Evolutionary conservation across 2,797 vertebrate species (phyloP), one percentile per base, ranked within the genome.

Genomic region (Labeo calbasu): DNA sequence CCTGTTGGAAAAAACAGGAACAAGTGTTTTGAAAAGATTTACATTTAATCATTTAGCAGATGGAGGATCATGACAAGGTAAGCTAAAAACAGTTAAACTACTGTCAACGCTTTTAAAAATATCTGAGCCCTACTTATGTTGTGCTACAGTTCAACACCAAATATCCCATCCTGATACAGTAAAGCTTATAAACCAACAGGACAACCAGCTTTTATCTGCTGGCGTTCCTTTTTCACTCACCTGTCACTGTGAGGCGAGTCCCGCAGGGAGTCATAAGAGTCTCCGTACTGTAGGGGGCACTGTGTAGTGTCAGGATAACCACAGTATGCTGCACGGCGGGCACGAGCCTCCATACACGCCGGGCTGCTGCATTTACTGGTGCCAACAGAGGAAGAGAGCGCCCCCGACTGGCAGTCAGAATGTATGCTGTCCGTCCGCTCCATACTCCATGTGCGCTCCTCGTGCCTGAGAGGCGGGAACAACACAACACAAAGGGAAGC

Each of bases 301-400:
- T 94, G 91, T 19, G 93, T 93, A 0, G 91, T 91, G 53, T 97
- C 96, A 63, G 95, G 92, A 14, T 96, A 93, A 86, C 93, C 94
- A 94, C 95, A 97, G 88, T 97, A 94, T 0, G 97, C 95, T 1
- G 96, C 96, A 0, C 97, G 95, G 81, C 97, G 96, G 0, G 97
- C 96, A 71, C 95, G 93, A 0, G 96, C 95, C 88, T 96, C 95
- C 93, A 99, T 95, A 3, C 97, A 99, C 0, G 97, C 96, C 0
- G 98, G 98, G 90, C 98, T 99, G 95, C 98, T 99, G 95, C 98
- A 99, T 91, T 99, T 99, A 92, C 98, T 99, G 94, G 97, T 99
- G 91, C 97, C 98, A 91, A 99, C 96, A 0, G 98, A 99, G 0
- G 97, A 99, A 87, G 97, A 95, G 92, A 98, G 94, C 82, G 96